A percentile compares a stretch with the other conserved stretches of the same genome.
These are phyloP conservation scores for Herminia tarsipennalis DNA, from an alignment of 2,888 invertebrate species.

Conservation along the genomic window DNA sequence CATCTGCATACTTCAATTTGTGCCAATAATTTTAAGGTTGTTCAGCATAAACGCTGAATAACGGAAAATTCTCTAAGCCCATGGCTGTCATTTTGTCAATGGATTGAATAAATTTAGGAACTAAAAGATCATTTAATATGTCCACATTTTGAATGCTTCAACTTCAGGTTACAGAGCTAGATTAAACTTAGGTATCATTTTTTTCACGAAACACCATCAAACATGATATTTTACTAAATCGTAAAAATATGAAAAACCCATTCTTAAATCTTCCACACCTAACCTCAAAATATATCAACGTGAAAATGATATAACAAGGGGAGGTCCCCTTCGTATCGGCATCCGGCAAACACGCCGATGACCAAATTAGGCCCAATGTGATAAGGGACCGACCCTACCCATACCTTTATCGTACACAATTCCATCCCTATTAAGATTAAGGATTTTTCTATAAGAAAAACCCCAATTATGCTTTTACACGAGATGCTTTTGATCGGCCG, in stretches of 20 bases:
- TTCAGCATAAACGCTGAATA: too few relatives aligned
- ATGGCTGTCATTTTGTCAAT: too few relatives aligned
- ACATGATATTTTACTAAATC: too few relatives aligned
- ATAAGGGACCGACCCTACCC: slow-evolving; percentile 14
- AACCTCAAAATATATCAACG: slow-evolving; percentile 1
- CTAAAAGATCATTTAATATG: too few relatives aligned
- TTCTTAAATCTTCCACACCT: neutral
- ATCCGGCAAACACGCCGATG: slow-evolving; percentile 14
- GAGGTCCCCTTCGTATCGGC: slow-evolving; percentile 2
- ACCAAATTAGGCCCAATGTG: slow-evolving; percentile 13
- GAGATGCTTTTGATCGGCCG: slow-evolving; percentile 1
- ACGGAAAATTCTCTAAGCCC: too few relatives aligned
- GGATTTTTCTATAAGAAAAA: slow-evolving; percentile 17
- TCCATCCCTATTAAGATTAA: slow-evolving; percentile 18
- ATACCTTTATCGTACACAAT: slow-evolving; percentile 18
- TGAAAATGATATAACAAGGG: slow-evolving; percentile 9
- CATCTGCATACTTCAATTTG: too few relatives aligned
- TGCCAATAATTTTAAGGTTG: too few relatives aligned
- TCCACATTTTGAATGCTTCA: too few relatives aligned
- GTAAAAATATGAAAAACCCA: neutral
- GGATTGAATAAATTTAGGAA: too few relatives aligned
- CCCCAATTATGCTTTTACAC: slow-evolving; percentile 13
- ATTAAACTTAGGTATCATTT: too few relatives aligned
- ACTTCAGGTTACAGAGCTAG: too few relatives aligned
- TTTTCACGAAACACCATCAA: too few relatives aligned